Conservation (phyloP, 2,888 invertebrate species). For the Erebia epiphron region DNA sequence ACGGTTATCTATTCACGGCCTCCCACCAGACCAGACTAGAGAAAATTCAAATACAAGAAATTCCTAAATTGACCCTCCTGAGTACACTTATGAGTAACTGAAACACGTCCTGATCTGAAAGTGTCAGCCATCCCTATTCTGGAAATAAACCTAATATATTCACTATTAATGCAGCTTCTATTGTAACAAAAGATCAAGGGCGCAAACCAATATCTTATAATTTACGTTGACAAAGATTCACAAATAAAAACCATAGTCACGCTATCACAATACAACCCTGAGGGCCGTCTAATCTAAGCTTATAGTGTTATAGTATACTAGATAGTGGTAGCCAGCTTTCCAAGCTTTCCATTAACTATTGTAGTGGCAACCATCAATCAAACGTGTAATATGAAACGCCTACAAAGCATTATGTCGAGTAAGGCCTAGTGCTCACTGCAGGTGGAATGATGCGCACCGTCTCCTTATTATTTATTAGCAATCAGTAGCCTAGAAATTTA, state of each 20-base stretch:
- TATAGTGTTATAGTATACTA: conserved; percentile 16
- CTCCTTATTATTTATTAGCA: too few species aligned
- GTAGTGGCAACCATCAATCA: conserved; percentile 39
- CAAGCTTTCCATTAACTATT: conserved; percentile 32
- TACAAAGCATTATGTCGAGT: conserved; percentile 32
- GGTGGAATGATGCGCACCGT: background rate
- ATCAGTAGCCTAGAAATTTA: too few species aligned
- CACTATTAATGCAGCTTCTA: too few species aligned
- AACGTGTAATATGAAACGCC: conserved; percentile 37
- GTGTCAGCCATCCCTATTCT: too few species aligned
- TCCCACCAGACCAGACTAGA: too few species aligned
- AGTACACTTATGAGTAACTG: too few species aligned
- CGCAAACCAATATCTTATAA: conserved; percentile 4
- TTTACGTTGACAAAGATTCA: conserved; percentile 10
- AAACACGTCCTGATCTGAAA: too few species aligned
- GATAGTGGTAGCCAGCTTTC: conserved; percentile 17
- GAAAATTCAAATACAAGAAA: too few species aligned
- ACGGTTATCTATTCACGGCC: too few species aligned
- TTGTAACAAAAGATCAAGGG: too few species aligned
- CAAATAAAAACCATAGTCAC: conserved; percentile 16
- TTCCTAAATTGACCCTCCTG: too few species aligned
- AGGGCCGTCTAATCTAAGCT: conserved; percentile 16
- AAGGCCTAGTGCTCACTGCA: conserved; percentile 5
- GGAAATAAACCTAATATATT: too few species aligned
- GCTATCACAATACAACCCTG: conserved; percentile 16